Evolutionary conservation across 2,113 vertebrate genomes (phyloP).

Genomic region (Cynopterus brachyotis): DNA sequence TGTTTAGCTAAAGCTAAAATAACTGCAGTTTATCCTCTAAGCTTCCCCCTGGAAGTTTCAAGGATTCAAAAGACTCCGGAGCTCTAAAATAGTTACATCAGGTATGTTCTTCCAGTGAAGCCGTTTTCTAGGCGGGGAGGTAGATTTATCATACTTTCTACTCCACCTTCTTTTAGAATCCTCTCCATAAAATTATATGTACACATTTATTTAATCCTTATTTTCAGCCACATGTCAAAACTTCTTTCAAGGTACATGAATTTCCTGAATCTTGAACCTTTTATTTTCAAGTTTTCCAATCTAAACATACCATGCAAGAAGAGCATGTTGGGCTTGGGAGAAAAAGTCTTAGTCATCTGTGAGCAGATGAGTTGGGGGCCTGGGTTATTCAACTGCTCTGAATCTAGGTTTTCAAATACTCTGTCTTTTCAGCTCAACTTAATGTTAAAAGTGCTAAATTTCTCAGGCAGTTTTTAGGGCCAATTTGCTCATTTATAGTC

Average conservation of each 20-base stretch:
- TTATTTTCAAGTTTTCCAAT: background rate
- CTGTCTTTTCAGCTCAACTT: background rate
- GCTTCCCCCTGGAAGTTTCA: background rate
- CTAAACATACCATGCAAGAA: background rate
- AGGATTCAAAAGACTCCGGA: background rate
- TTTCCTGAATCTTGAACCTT: background rate
- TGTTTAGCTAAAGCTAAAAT: background rate
- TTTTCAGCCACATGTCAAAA: background rate
- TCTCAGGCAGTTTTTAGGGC: background rate
- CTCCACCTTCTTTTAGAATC: background rate
- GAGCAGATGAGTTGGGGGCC: background rate
- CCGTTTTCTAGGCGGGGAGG: background rate
- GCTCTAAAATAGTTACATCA: background rate
- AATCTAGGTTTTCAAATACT: background rate
- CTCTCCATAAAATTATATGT: background rate
- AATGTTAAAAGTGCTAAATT: background rate
- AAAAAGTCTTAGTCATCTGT: background rate
- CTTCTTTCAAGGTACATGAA: background rate
- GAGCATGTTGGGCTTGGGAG: background rate
- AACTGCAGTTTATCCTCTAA: background rate
- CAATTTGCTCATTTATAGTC: background rate
- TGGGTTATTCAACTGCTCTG: background rate
- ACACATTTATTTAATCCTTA: background rate
- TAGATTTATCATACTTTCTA: background rate
- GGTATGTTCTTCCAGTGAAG: background rate